Evolutionary conservation across 2,888 invertebrate genomes (phyloP).

Genomic region (Amorpha juglandis): DNA sequence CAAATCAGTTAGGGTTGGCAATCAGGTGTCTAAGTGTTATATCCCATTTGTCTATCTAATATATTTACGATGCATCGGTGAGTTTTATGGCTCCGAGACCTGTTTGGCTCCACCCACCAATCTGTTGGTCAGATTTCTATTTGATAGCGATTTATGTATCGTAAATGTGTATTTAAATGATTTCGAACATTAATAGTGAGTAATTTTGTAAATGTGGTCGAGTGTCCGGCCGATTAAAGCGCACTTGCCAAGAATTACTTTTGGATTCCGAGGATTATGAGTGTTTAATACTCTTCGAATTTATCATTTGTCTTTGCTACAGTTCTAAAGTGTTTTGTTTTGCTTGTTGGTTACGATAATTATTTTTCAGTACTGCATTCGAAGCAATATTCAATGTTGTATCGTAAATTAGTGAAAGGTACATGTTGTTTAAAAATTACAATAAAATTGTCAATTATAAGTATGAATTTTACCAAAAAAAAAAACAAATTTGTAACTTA

Average conservation of each 20-base stretch:
- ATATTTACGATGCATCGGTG: conserved; percentile 23
- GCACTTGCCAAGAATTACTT: conserved; percentile 10
- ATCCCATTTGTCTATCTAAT: conserved; percentile 42
- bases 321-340: background rate
- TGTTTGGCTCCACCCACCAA: conserved; percentile 5
- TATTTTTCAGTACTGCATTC: background rate
- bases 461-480: too few relatives aligned
- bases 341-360: background rate
- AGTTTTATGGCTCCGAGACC: conserved; percentile 16
- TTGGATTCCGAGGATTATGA: conserved; percentile 14
- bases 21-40: conserved; percentile 56
- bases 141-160: conserved; percentile 16
- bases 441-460: too few relatives aligned
- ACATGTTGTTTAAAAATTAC: too few relatives aligned
- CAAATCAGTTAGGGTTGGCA: conserved; percentile 41
- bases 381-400: too few relatives aligned
- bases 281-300: conserved; percentile 10
- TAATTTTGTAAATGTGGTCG: conserved; percentile 14
- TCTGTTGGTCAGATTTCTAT: conserved; percentile 2
- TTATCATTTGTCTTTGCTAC: background rate
- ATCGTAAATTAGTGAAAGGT: too few relatives aligned
- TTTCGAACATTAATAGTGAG: conserved; percentile 13
- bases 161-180: conserved; percentile 22
- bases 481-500: too few relatives aligned
- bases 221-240: conserved; percentile 4